Evolutionary conservation across 2,888 invertebrate genomes (phyloP), one percentile per base, ranked within the genome.

Genomic region (Aspidapion aeneum): DNA sequence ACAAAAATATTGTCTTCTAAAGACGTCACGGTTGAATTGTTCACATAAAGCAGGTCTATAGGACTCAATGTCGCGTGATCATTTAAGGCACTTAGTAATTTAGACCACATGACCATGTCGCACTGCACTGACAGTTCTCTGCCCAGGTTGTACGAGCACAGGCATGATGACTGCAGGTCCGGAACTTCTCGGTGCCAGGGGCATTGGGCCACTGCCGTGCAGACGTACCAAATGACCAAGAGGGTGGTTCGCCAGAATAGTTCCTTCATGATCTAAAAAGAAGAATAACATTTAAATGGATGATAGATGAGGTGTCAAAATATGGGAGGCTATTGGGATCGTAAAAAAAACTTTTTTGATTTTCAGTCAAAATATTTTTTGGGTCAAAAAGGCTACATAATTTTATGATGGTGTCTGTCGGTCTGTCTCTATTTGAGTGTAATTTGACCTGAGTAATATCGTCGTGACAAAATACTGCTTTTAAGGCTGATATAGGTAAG

Each of bases 51-150:
- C 68, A 95, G 84, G 79, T 95, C 95, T 69, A 96, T 83, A 58
- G 88, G 84, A 61, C 86, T 87, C 69, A 84, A 83, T 67, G 84
- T 83, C 19, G 89, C 86, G 81, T 88, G 87, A 75, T 90, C 86
- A 75, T 90, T 86, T 78, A 92, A 82, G 21, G 92, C 90, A 62
- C 86, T 81, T 71, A 94, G 78, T n/a, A 96, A 83, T 68, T 86
- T 84, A 55, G 85, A 80, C 78, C 92, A 93, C 74, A 93, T 90
- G 64, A 94, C 93, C 85, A 92, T 90, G 81, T 94, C 93, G 80
- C 94, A 95, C 81, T 95, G 94, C 68, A 95, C 90, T 35, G 93
- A 93, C 16, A 95, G 83, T 77, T 94, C 93, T 71, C 88, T 86
- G 54, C 91, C 93, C 66, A 93, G 83, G 78, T 94, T 94, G 79